phyloP scores from a whole-genome alignment of 2,113 vertebrate genomes.

The Pan troglodytes region DNA sequence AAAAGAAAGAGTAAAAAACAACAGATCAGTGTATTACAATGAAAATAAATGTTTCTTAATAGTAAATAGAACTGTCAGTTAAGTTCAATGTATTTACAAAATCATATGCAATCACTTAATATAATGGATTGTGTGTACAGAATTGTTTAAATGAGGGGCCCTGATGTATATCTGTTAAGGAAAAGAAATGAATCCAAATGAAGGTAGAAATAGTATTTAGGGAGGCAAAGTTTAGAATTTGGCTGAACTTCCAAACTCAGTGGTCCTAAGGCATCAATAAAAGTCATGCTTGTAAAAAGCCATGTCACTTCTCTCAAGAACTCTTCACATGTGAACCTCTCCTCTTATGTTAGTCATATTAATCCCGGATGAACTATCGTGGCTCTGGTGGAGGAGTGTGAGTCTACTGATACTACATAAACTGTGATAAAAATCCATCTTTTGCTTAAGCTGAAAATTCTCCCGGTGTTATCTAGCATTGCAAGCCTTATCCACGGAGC shows the following conservation, averaged over 20 bases:
- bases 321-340: background rate
- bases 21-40: background rate
- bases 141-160: background rate
- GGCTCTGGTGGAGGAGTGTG: background rate
- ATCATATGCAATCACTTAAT: background rate
- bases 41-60: background rate
- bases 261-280: background rate
- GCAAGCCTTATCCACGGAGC: background rate
- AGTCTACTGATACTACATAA: background rate
- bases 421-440: background rate
- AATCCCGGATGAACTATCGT: background rate
- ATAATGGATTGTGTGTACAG: background rate
- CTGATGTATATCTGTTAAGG: background rate
- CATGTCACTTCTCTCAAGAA: background rate
- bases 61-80: background rate
- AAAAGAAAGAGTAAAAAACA: background rate
- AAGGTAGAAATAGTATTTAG: background rate
- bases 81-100: background rate
- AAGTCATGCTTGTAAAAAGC: background rate
- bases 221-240: constrained; percentile 17
- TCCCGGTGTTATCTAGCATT: background rate
- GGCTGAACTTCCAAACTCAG: constrained; percentile 14
- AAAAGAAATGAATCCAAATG: background rate
- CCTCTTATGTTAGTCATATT: background rate
- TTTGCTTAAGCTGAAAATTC: background rate